Conservation (phyloP, 2,113 vertebrate genomes). For the Macquaria ambigua region DNA sequence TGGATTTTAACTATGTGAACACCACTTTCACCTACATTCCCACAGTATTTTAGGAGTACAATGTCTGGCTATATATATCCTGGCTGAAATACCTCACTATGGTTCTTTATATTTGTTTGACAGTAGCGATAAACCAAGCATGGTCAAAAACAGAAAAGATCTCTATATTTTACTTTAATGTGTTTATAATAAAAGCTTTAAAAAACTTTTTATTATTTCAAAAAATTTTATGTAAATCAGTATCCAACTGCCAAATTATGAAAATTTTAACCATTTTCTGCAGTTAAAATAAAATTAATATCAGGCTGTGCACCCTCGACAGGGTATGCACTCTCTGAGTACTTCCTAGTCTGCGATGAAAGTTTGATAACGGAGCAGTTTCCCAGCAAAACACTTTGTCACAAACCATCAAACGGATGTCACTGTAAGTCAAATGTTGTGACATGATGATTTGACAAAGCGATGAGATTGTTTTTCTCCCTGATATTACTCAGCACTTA, state of each 20-base stretch:
- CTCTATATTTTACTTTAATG: not conserved
- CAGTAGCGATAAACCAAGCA: not conserved
- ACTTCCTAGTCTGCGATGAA: not conserved
- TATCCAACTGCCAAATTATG: not conserved
- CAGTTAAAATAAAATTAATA: not conserved
- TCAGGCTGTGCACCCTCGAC: not conserved
- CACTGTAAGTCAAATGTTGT: not conserved
- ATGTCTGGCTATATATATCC: not conserved
- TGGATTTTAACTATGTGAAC: slow-evolving; percentile 26
- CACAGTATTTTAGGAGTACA: not conserved
- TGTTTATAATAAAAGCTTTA: not conserved
- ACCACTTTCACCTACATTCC: not conserved
- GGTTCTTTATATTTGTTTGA: not conserved
- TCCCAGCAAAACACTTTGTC: not conserved
- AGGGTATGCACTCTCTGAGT: not conserved
- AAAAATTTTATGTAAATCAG: not conserved
- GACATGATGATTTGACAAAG: not conserved
- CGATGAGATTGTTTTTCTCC: not conserved
- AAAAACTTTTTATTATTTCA: not conserved
- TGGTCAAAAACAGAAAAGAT: not conserved
- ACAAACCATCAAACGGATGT: not conserved
- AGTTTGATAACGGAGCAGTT: not conserved
- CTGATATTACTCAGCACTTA: not conserved
- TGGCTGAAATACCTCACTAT: not conserved
- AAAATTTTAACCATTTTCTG: not conserved